Evolutionary conservation across 2,797 vertebrate genomes (phyloP).

Genomic region (Anolis apletophallus): DNA sequence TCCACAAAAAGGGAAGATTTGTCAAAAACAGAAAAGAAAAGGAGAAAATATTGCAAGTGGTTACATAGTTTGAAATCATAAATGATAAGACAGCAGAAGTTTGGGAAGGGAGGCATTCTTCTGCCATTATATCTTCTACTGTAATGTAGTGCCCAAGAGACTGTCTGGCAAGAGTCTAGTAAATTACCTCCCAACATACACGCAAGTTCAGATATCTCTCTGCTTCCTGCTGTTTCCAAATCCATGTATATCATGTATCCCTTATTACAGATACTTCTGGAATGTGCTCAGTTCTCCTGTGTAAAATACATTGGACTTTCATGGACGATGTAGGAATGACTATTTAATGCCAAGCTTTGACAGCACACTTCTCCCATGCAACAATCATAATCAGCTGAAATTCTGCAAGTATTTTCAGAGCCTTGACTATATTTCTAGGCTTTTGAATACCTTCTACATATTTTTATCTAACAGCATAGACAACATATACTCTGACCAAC

Average conservation of each 20-base stretch:
- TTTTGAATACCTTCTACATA: background rate
- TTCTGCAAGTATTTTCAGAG: background rate
- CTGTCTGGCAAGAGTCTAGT: background rate
- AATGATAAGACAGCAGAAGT: background rate
- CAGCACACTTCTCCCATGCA: background rate
- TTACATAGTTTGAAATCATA: background rate
- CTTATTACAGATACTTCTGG: background rate
- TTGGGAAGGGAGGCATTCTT: background rate
- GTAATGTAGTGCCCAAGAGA: background rate
- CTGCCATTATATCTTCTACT: background rate
- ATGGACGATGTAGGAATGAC: background rate
- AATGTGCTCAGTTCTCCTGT: background rate
- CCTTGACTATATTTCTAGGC: background rate
- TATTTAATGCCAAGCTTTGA: background rate
- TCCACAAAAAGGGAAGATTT: background rate
- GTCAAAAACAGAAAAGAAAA: background rate
- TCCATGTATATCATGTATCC: background rate
- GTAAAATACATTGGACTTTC: background rate
- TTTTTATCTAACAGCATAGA: background rate
- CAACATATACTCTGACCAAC: background rate
- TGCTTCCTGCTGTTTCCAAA: background rate
- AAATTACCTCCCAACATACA: background rate
- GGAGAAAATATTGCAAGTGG: background rate
- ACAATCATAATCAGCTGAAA: background rate
- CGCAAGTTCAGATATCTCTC: background rate